Evolutionary conservation across 1,140 invertebrate species (phyloP), one percentile per base, ranked within the genome.

Genomic region (Oryctes rhinoceros): DNA sequence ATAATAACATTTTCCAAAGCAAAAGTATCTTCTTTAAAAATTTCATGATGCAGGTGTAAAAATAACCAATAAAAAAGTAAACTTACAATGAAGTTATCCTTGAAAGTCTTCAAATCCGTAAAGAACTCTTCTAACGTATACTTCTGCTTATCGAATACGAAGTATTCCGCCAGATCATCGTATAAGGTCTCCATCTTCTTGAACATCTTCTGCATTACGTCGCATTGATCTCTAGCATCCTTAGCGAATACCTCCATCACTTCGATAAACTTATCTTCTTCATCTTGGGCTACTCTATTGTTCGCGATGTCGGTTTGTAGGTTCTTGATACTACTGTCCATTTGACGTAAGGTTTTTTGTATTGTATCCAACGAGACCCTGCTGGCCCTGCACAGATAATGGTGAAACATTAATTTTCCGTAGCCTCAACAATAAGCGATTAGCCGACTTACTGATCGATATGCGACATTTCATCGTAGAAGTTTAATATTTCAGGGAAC

Each of bases 91-190:
- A 99, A 99, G 37, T 94, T 91, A 87, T 98, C 96, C 87, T 98
- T 98, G 86, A 99, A 99, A 0, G 92, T 94, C 89, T 98, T 99
- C 71, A 99, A 92, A 86, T 99, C 98, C 0, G 91, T 91, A 87
- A 99, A 99, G 89, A 99, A 99, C 87, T 99, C 98, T 85, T 99
- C 98, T 78, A 99, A 92, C 0, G 94, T 93, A 86, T 99, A 99
- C 87, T 99, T 99, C 81, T 93, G 93, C 15, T 94, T 93, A 86
- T 99, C 98, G 89, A 99, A 99, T 2, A 94, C 92, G 88, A 94
- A 99, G 88, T 95, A 99, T 86, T 98, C 97, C 0, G 96, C 92
- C 10, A 99, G 89, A 75, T 95, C 94, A 24, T 91, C 91, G 88
- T 95, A 99, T 0, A 97, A 85, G 37, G 90, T 91, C 81, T 97